These are phyloP conservation scores for Rhopalosiphum maidis DNA, from an alignment of 1,140 invertebrate genomes.

Conservation along the genomic window DNA sequence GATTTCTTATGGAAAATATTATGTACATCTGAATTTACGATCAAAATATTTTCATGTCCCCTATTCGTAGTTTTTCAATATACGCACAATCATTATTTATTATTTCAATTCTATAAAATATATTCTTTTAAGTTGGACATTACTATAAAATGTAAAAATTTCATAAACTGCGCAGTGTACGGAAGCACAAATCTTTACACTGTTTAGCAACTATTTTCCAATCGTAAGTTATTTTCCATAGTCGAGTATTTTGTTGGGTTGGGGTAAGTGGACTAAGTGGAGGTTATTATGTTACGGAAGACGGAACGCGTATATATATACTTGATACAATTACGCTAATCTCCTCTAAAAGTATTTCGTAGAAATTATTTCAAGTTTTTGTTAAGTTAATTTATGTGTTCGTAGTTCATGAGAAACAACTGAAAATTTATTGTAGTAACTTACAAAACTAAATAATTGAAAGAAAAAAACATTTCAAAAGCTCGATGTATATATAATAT, in stretches of 20 bases:
- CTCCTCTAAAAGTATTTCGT: neutral
- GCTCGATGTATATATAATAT: neutral
- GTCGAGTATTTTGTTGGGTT: too few relatives aligned
- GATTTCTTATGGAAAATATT: neutral
- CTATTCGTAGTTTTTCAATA: neutral
- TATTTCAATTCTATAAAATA: neutral
- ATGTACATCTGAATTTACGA: too few relatives aligned
- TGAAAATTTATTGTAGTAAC: constrained; percentile 1
- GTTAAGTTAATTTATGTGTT: neutral
- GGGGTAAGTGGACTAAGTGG: too few relatives aligned
- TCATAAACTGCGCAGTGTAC: neutral
- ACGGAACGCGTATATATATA: constrained; percentile 2
- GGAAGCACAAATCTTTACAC: neutral
- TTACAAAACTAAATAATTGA: neutral
- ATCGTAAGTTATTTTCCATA: neutral
- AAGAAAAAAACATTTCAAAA: neutral
- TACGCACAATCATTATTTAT: neutral
- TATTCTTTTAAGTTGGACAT: neutral
- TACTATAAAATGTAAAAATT: neutral
- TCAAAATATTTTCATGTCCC: neutral
- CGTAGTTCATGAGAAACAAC: neutral
- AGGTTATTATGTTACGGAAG: neutral
- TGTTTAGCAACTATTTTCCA: neutral
- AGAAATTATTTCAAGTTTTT: constrained; percentile 27
- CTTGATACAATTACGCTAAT: neutral